A percentile compares a stretch with the other conserved stretches of the same genome.
phyloP scores from a whole-genome alignment of 2,113 vertebrate species.

The Pogonocichla stellata region DNA sequence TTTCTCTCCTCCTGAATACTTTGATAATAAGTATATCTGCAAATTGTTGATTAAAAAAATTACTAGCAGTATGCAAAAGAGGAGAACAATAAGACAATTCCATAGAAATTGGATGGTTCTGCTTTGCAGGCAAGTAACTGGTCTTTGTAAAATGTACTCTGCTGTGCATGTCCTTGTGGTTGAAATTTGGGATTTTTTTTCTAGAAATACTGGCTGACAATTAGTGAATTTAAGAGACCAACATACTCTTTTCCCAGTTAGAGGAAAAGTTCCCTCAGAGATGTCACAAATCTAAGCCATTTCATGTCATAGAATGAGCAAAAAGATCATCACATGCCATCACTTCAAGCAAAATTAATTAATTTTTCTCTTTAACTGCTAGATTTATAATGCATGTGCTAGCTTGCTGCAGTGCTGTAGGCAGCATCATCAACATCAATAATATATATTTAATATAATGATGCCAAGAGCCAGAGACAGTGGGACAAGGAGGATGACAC shows the following conservation, averaged over 20 bases:
- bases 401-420: slow-evolving; percentile 4
- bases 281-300: background rate
- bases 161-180: fast-evolving
- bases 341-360: background rate
- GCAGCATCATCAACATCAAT: slow-evolving; percentile 2
- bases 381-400: background rate
- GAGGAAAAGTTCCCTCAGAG: background rate
- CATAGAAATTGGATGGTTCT: background rate
- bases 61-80: background rate
- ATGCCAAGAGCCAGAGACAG: background rate
- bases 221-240: background rate
- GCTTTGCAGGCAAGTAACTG: background rate
- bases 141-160: background rate
- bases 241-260: background rate
- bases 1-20: background rate
- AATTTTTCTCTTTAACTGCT: background rate
- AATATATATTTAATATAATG: background rate
- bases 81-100: background rate
- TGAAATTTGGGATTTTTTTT: background rate
- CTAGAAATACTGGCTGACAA: background rate
- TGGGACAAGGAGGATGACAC: background rate
- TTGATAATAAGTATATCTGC: background rate
- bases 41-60: background rate
- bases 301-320: background rate
- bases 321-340: background rate